A percentile compares a stretch with the other conserved stretches of the same genome.
Evolutionary conservation across 2,888 invertebrate genomes (phyloP).

Genomic region (Eremobia ochroleuca): DNA sequence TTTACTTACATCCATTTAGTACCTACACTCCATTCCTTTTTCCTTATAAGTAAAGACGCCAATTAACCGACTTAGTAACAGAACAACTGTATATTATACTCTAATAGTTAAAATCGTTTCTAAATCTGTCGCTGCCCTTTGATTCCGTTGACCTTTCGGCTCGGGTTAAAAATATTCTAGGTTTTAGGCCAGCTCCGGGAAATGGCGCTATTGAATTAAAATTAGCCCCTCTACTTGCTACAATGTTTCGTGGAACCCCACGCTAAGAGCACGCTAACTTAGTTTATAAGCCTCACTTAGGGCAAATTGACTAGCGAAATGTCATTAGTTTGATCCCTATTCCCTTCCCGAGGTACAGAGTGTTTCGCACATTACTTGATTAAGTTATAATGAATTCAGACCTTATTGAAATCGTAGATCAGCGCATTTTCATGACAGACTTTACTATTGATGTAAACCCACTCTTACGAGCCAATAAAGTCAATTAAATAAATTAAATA

Average conservation of each 20-base stretch:
- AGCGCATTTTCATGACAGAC: not conserved
- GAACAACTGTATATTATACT: constrained; percentile 5
- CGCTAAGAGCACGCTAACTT: not conserved
- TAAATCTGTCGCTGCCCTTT: constrained; percentile 51
- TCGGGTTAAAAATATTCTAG: constrained; percentile 30
- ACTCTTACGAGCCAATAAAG: not conserved
- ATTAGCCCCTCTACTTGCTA: not conserved
- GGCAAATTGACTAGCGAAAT: not conserved
- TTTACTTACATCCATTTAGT: not conserved
- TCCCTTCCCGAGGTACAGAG: too few species aligned
- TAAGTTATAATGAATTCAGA: not conserved
- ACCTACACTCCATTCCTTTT: not conserved
- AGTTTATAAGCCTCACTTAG: not conserved
- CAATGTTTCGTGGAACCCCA: not conserved
- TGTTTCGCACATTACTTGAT: not conserved
- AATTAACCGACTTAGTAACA: constrained; percentile 8
- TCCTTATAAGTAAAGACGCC: not conserved
- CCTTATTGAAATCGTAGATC: not conserved
- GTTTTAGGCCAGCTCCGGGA: constrained; percentile 7
- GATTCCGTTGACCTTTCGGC: constrained; percentile 42
- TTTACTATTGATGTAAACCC: not conserved
- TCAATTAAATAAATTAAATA: not conserved
- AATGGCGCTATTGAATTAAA: not conserved
- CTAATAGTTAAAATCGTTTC: constrained; percentile 41
- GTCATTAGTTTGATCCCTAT: not conserved